A percentile compares a stretch with the other conserved stretches of the same genome.
Evolutionary conservation across 1,140 invertebrate species (phyloP).

Genomic region (Diorhabda sublineata): DNA sequence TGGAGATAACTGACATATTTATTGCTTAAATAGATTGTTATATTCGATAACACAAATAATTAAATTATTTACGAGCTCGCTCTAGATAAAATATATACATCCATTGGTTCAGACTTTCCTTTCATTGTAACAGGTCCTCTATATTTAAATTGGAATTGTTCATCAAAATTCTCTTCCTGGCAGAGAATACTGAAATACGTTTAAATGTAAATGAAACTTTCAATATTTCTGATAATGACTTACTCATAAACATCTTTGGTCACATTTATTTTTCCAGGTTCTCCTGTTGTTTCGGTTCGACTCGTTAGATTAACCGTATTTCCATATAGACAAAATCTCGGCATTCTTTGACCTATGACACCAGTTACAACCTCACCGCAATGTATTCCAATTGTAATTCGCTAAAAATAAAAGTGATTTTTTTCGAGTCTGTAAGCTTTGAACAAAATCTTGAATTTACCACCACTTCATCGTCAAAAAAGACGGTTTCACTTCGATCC

Average conservation of each 20-base stretch:
- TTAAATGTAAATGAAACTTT: not conserved
- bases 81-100: constrained; percentile 85
- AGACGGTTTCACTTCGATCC: constrained; percentile 83
- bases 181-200: constrained; percentile 67
- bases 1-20: too few species aligned
- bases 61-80: constrained; percentile 24
- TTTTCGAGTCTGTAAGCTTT: too few species aligned
- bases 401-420: constrained; percentile 51
- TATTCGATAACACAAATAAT: too few species aligned
- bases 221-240: constrained; percentile 31
- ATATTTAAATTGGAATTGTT: constrained; percentile 80
- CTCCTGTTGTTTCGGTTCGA: constrained; percentile 90
- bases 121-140: constrained; percentile 89
- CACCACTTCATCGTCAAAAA: constrained; percentile 79
- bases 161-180: constrained; percentile 78
- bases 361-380: constrained; percentile 94
- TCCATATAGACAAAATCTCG: constrained; percentile 94
- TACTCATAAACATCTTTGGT: constrained; percentile 92
- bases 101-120: constrained; percentile 91
- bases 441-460: constrained; percentile 54
- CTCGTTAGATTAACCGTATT: constrained; percentile 96
- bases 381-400: constrained; percentile 95
- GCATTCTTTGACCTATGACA: constrained; percentile 94
- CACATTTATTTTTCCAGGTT: constrained; percentile 87
- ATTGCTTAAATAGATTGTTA: too few species aligned